phyloP scores from a whole-genome alignment of 2,797 vertebrate genomes.

The Pseudotriccus pelzelni region DNA sequence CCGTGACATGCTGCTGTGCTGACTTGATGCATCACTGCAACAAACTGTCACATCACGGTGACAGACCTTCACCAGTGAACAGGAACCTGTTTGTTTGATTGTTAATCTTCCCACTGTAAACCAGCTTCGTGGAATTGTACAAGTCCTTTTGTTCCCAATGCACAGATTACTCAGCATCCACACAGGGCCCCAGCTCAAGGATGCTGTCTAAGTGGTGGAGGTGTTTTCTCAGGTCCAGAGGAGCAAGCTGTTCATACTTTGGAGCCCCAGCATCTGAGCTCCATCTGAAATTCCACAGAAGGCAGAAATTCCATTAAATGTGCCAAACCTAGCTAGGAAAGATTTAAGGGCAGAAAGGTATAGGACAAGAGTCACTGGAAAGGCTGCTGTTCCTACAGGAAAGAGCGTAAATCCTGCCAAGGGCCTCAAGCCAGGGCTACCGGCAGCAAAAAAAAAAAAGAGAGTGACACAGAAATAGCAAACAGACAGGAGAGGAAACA shows the following conservation, averaged over 20 bases:
- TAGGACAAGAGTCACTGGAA: neutral
- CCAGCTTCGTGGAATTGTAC: neutral
- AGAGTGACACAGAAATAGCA: neutral
- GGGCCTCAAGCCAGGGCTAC: neutral
- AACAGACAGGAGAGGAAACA: neutral
- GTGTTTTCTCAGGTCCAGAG: neutral
- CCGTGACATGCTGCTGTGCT: neutral
- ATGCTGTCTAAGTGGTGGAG: neutral
- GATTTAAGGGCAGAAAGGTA: neutral
- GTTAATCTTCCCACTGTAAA: neutral
- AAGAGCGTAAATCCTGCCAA: neutral
- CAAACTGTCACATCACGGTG: constrained; percentile 13
- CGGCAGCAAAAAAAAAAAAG: neutral
- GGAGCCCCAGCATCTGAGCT: neutral
- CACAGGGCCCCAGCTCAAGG: neutral
- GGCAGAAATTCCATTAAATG: neutral
- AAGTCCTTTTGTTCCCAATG: neutral
- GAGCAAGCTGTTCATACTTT: neutral
- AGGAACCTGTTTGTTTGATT: neutral
- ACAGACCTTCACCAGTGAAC: neutral
- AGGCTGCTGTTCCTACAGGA: neutral
- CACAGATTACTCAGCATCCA: neutral
- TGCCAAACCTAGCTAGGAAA: neutral
- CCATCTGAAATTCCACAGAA: neutral
- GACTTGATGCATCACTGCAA: neutral